Percentiles rank a stretch among this genome's conserved stretches.
Evolutionary conservation across 2,888 invertebrate genomes (phyloP).

Genomic region (Capitulum mitella): DNA sequence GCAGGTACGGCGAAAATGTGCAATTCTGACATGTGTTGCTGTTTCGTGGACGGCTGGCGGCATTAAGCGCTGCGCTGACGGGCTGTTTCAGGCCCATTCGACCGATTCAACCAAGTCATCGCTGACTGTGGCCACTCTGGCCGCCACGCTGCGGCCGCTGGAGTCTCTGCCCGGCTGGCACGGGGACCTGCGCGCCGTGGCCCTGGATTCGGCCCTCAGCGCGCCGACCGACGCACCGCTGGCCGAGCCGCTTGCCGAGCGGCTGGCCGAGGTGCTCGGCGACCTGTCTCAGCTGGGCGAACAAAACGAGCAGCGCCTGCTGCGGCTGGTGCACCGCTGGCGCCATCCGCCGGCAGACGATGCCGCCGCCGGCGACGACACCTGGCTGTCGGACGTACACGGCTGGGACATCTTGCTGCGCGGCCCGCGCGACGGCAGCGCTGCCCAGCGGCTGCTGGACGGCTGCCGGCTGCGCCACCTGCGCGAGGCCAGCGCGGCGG

Average conservation of each 20-base stretch:
- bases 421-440: not conserved
- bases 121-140: not conserved
- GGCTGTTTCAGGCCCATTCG: not conserved
- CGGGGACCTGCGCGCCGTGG: not conserved
- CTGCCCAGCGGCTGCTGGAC: slow-evolving; percentile 2
- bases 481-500: not conserved
- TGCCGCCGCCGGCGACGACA: not conserved
- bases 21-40: too few species aligned
- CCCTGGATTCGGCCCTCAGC: not conserved
- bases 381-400: not conserved
- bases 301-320: not conserved
- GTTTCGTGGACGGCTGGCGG: too few species aligned
- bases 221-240: not conserved
- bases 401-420: not conserved
- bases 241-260: not conserved
- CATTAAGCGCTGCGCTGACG: too few species aligned
- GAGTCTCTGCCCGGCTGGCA: not conserved
- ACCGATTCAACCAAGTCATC: not conserved
- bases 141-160: slow-evolving; percentile 1
- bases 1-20: too few species aligned
- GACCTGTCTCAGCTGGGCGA: not conserved
- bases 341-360: too few species aligned
- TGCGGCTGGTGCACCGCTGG: not conserved
- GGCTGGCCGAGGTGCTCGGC: not conserved
- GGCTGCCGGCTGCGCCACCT: slow-evolving; percentile 8